Evolutionary conservation across 2,797 vertebrate species (phyloP), one percentile per base, ranked within the genome.

Genomic region (Xiphophorus birchmanni): DNA sequence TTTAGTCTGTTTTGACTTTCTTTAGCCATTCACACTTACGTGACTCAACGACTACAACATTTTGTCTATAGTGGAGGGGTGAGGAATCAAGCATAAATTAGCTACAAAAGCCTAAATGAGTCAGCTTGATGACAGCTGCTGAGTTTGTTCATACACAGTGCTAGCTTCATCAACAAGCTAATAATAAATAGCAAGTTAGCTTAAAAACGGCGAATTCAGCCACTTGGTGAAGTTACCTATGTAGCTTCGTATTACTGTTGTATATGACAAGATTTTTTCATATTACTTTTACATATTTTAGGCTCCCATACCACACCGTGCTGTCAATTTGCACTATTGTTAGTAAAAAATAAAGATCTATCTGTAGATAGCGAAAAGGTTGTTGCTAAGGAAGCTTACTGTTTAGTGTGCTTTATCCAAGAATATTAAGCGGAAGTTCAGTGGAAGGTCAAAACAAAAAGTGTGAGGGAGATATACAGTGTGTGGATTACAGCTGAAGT

Each of bases 121-220:
- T 47, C 67, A 56, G 9, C 63, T 10, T 37, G 45, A 37, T 60
- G 37, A 75, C 75, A 47, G 18, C 69, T 29, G 29, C n/a, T 52
- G 18, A 23, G 69, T 7, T 40, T 75, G 50, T 84, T 83, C 79
- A 74, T 78, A 44, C 29, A 60, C 73, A 4, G 8, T 35, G 79
- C 7, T 85, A 80, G 72, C 73, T 75, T 40, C 23, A 32, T 84
- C n/a, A 76, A 63, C 29, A 21, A 73, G 42, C 67, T 54, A 56
- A 45, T 52, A 23, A 42, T 2, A 4, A 74, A 15, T 40, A n/a
- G 21, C 23, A 23, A 26, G 23, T n/a, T 42, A 40, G 18, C 9
- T 40, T 26, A n/a, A 44, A n/a, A 71, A 71, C 11, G 7, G 67
- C 11, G 1, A n/a, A 71, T 71, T 44, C 10, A 69, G 21, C 8